Evolutionary conservation across 2,113 vertebrate genomes (phyloP).

Genomic region (Irena cyanogastra): DNA sequence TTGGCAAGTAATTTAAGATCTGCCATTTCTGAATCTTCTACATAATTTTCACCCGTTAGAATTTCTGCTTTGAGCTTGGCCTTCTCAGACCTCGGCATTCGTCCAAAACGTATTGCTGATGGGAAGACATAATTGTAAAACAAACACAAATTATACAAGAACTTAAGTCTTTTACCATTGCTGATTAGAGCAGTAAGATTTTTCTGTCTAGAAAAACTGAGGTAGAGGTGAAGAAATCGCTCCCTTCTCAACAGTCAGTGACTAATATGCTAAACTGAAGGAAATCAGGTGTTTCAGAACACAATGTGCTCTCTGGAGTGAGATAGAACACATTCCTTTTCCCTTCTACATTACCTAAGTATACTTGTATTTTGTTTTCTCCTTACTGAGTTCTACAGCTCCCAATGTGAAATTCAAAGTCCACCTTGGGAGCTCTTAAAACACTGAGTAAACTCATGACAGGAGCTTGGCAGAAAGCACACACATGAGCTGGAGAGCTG

Average conservation of each 20-base stretch:
- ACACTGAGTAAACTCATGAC: not conserved
- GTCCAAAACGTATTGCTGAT: conserved; percentile 93
- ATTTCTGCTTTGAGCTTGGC: conserved; percentile 94
- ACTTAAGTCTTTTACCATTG: not conserved
- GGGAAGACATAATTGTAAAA: not conserved
- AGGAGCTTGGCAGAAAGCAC: not conserved
- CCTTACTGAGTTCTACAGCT: not conserved
- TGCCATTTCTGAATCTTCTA: conserved; percentile 80
- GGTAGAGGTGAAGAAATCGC: not conserved
- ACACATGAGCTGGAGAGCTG: not conserved
- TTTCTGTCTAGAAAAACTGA: not conserved
- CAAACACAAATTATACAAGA: not conserved
- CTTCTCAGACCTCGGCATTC: conserved; percentile 97
- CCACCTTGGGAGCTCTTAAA: not conserved
- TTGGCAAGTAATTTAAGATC: conserved; percentile 92
- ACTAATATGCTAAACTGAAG: not conserved
- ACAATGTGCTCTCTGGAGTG: not conserved
- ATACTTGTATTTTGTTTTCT: not conserved
- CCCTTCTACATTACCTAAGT: not conserved
- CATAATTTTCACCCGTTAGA: conserved; percentile 81
- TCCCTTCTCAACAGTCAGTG: not conserved
- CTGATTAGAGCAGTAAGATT: not conserved
- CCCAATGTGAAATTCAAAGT: not conserved
- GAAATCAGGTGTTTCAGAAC: not conserved
- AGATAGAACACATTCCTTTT: not conserved